Base-by-base conservation (phyloP, 2,797 vertebrate genomes). In the Odontamblyopus lacepedii region DNA sequence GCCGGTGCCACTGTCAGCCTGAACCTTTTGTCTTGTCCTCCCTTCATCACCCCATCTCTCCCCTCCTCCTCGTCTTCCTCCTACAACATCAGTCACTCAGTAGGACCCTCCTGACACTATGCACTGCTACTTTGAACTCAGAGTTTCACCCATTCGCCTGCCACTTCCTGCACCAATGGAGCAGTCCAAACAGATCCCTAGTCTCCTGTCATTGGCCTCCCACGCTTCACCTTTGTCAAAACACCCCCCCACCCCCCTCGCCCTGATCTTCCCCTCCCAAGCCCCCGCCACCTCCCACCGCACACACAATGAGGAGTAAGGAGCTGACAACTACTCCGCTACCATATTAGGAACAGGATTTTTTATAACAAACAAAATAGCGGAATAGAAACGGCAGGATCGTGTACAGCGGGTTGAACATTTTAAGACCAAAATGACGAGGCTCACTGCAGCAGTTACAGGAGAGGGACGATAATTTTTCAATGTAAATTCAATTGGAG, bases 41-140 rank as follows among this genome's bases (percentile, higher is more conserved):
- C 13, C 41, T 26, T 60, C 73, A 27, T 74, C 62, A 15, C 41
- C 19, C 57, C 72, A 23, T 74, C 63, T 63, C 35, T 51, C 51
- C 0, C 1, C 53, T 5, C 29, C 15, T 48, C 44, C 13, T 0
- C 48, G 32, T 69, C 59, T 0, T 68, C 62, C 53, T 70, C 67
- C 38, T 27, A 57, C 69, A 15, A n/a, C 0, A 18, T 69, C 67
- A 69, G 35, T 69, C 67, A 69, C 77, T 71, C 68, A 0, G 44
- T 38, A 0, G 63, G 57, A 38, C 70, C 55, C 61, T 55, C 2
- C 19, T 71, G 81, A 81, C 78, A 70, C 75, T 23, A 61, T 75
- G 60, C 5, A 13, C 72, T 26, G 50, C 73, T 38, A 30, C 85
- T 90, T 84, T 91, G 80, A 91, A 87, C 86, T 73, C 71, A 38